These are phyloP conservation scores for Megalops cyprinoides DNA, from an alignment of 2,797 vertebrate genomes.

Conservation along the genomic window DNA sequence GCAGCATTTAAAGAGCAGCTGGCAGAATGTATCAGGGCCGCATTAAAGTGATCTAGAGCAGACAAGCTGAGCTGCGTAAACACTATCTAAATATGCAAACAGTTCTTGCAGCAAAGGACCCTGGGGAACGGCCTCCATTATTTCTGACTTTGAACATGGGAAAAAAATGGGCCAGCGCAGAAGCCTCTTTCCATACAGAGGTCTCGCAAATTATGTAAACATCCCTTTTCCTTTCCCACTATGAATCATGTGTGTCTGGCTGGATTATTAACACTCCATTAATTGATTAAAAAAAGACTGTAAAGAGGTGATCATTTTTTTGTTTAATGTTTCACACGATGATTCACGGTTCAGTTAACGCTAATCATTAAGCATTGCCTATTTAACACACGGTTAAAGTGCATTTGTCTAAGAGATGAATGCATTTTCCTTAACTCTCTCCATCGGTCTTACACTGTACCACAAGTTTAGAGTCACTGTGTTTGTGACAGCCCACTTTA, in stretches of 20 bases:
- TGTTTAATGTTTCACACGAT: slow-evolving; percentile 93
- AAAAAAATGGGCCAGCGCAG: slow-evolving; percentile 76
- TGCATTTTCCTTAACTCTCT: background rate
- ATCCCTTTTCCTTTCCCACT: slow-evolving; percentile 84
- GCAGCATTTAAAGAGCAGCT: slow-evolving; percentile 92
- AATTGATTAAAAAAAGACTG: slow-evolving; percentile 80
- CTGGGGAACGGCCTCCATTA: slow-evolving; percentile 84
- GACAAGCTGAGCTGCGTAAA: slow-evolving; percentile 92
- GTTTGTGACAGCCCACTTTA: background rate
- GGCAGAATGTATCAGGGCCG: slow-evolving; percentile 89
- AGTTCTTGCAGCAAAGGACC: slow-evolving; percentile 79
- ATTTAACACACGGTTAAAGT: slow-evolving; percentile 80
- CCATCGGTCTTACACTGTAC: slow-evolving; percentile 14
- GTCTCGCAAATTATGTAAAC: slow-evolving; percentile 89
- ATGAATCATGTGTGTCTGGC: slow-evolving; percentile 79
- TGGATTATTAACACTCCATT: slow-evolving; percentile 94
- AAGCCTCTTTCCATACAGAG: slow-evolving; percentile 83
- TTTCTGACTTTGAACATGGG: slow-evolving; percentile 78
- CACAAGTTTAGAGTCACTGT: background rate
- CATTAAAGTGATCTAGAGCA: slow-evolving; percentile 85
- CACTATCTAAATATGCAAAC: slow-evolving; percentile 95
- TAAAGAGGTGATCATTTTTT: slow-evolving; percentile 89
- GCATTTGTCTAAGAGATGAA: slow-evolving; percentile 48
- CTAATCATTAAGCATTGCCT: slow-evolving; percentile 86
- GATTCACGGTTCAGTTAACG: slow-evolving; percentile 85